Evolutionary conservation across 2,113 vertebrate species (phyloP).

Genomic region (Elephas maximus): DNA sequence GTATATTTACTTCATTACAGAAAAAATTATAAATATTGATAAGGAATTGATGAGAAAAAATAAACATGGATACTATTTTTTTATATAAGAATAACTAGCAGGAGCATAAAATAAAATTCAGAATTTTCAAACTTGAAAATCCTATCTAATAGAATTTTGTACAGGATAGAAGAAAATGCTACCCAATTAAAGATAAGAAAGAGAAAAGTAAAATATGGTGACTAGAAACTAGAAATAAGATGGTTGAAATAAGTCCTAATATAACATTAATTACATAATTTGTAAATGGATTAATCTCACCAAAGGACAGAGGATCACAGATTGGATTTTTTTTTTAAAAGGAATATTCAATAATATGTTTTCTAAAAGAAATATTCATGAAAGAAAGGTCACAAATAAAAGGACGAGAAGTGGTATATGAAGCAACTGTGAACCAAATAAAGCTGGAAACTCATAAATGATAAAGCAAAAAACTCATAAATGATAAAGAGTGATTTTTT

Average conservation of each 20-base stretch:
- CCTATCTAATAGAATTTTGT: no score
- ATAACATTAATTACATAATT: neutral
- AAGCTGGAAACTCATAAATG: neutral
- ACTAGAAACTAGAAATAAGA: neutral
- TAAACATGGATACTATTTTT: no score
- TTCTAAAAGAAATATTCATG: conserved; percentile 19
- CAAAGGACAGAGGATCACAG: neutral
- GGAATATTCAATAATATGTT: neutral
- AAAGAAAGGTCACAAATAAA: conserved; percentile 14
- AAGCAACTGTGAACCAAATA: conserved; percentile 2
- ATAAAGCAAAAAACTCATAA: neutral
- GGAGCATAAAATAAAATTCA: conserved; percentile 36
- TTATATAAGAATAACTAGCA: neutral
- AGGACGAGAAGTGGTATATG: neutral
- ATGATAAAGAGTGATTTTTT: neutral
- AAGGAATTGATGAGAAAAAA: no score
- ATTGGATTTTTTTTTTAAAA: neutral
- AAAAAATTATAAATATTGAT: no score
- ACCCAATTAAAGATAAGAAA: neutral
- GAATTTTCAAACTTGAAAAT: neutral
- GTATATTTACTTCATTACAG: no score
- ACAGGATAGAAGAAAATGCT: neutral
- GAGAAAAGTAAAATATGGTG: neutral
- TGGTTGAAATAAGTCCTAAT: neutral
- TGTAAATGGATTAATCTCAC: neutral